These are phyloP conservation scores for Archaeoteleia sp. DNA, from an alignment of 2,888 invertebrate species.

Conservation along the genomic window DNA sequence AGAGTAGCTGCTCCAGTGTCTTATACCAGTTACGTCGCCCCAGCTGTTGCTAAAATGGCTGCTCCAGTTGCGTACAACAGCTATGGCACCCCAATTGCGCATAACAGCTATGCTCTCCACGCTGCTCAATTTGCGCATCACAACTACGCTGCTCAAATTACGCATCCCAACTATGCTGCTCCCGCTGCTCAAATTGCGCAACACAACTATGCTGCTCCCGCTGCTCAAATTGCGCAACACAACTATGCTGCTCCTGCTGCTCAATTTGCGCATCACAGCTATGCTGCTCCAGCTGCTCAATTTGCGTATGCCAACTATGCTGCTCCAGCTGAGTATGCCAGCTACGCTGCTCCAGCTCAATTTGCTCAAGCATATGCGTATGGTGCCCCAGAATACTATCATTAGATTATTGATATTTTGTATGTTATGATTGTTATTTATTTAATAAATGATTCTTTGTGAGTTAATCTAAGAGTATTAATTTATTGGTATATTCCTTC, in stretches of 20 bases:
- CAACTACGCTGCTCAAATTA: conserved; percentile 6
- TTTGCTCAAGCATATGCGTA: too few species aligned
- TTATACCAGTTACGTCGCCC: not conserved
- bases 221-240: conserved; percentile 1
- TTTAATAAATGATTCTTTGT: too few species aligned
- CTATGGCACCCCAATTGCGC: too few species aligned
- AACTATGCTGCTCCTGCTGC: not conserved
- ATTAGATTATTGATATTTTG: too few species aligned
- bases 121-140: too few species aligned
- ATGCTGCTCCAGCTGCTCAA: conserved; percentile 1
- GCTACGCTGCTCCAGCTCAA: too few species aligned
- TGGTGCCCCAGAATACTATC: too few species aligned
- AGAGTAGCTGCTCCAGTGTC: conserved; percentile 1
- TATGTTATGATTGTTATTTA: too few species aligned
- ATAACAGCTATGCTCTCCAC: not conserved
- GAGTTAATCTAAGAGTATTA: too few species aligned
- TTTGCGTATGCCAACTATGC: not conserved
- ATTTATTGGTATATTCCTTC: too few species aligned
- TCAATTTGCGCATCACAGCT: not conserved
- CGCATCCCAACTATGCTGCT: not conserved
- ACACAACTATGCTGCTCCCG: not conserved
- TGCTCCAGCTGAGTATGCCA: too few species aligned
- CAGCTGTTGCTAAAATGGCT: conserved; percentile 3
- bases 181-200: conserved; percentile 1
- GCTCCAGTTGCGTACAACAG: conserved; percentile 6